Base-by-base conservation (phyloP, 2,888 invertebrate species). In the Protonemura montana region DNA sequence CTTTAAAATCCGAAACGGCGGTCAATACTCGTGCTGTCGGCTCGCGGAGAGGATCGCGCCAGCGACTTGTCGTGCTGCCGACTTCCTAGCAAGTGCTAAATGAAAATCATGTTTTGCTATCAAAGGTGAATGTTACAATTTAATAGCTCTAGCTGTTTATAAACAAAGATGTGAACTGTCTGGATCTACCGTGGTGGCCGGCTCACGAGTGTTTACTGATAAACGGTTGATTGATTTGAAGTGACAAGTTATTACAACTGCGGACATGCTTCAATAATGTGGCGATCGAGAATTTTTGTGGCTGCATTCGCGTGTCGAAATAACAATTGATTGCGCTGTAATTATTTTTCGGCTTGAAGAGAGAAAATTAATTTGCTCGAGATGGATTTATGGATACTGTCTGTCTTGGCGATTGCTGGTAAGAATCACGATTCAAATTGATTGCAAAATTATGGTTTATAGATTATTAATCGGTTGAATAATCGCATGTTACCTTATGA, bases 361-460 rank as follows among this genome's bases (percentile, higher is more conserved):
- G 59, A 59, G 59, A 59, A 59, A 59, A 59, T 59, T 59, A 59
- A 21, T 21, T 13, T 59, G 13, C 21, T 59, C 76, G 3, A n/a
- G 84, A 84, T 84, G 84, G 84, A 84, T 84, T 84, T 84, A 59
- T 84, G 84, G 84, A 84, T 84, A 84, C 84, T 84, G 16, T 84
- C 84, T 29, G 84, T 84, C 26, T 59, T 84, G 29, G 84, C 84
- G 59, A 84, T 84, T 28, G 84, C 84, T 28, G 84, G 84, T 84
- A 76, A 84, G 84, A 59, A 59, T 41, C 41, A 59, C 21, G 59
- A 59, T 59, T 59, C 1, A 59, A 59, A 59, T 59, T 59, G 3
- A 13, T 13, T 59, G 59, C 21, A 7, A 59, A 59, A 59, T 59
- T 59, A 13, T 13, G 21, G 59, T 59, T 10, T 21, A 13, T 21